Base-by-base conservation (phyloP, 2,113 vertebrate genomes). In the Hydrolagus affinis region DNA sequence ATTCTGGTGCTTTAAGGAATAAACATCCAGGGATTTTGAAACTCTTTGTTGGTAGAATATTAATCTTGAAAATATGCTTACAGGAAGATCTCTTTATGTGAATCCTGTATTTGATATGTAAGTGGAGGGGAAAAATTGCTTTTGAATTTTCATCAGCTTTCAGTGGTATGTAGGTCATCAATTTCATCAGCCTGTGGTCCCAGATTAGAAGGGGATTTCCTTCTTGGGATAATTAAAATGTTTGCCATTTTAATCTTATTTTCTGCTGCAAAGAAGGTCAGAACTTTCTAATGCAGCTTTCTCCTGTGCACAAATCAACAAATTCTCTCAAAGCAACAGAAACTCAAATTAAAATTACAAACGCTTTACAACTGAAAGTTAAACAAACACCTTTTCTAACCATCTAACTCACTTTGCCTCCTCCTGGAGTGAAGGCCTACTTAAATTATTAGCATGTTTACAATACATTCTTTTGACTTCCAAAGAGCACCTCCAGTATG, bases 201-300 rank as follows among this genome's bases (percentile, higher is more conserved):
- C 56, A 60, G 56, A 28, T 78, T 62, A 15, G 76, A 62, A 78
- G 15, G 57, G 56, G 76, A 60, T 78, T 60, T 78, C 76, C 56
- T 62, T 25, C n/a, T 23, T 78, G 3, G 60, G 76, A n/a, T n/a
- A 57, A 78, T 78, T n/a, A 78, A 12, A 78, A 23, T 62, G 57
- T 15, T 60, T 78, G 2, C 14, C 15, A 62, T 23, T 74, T 60
- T 60, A 25, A 78, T 25, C 56, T 59, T 9, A 3, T 23, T 78
- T 25, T n/a, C 59, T 77, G 21, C 56, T 23, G 21, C 25, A 14
- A 4, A n/a, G 19, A 77, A 21, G 6, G 19, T 59, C 17, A 11
- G 74, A 23, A 59, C 3, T 75, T 10, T 77, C 74, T 17, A 59
- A 60, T 3, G 21, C 12, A 23, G 60, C 76, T 10, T 23, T 23